phyloP scores from a whole-genome alignment of 1,140 invertebrate species.

The Hirudo medicinalis region DNA sequence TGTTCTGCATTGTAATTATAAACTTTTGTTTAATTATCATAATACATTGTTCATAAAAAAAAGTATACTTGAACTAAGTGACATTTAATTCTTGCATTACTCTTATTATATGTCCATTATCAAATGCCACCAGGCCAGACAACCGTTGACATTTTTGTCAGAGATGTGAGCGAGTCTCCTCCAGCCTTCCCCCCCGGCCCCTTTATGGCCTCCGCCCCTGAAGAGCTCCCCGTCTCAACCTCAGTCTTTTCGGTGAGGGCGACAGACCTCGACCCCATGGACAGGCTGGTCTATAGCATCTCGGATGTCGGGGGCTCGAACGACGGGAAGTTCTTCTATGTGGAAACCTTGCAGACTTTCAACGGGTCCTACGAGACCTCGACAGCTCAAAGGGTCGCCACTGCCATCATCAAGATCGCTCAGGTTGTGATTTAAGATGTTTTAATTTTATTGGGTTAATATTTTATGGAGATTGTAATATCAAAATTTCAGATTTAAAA shows the following conservation, averaged over 20 bases:
- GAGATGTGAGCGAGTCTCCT: neutral
- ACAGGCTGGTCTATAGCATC: neutral
- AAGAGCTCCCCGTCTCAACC: neutral
- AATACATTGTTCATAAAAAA: no score
- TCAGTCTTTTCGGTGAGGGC: neutral
- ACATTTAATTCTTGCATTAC: neutral
- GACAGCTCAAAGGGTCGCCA: neutral
- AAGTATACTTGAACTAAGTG: no score
- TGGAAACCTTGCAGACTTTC: neutral
- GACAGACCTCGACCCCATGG: neutral
- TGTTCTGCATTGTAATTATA: no score
- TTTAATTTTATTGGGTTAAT: no score
- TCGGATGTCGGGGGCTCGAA: neutral
- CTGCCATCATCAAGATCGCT: neutral
- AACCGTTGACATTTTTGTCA: neutral
- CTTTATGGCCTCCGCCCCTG: neutral
- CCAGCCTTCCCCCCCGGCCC: neutral
- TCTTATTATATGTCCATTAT: neutral
- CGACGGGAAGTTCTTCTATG: neutral
- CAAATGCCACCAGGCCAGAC: neutral
- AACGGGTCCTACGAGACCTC: neutral
- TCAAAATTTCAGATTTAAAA: neutral
- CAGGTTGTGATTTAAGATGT: slow-evolving; percentile 8
- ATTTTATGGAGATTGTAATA: neutral
- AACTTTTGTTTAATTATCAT: no score